Evolutionary conservation across 2,888 invertebrate species (phyloP).

Genomic region (Leptopilina syphax): DNA sequence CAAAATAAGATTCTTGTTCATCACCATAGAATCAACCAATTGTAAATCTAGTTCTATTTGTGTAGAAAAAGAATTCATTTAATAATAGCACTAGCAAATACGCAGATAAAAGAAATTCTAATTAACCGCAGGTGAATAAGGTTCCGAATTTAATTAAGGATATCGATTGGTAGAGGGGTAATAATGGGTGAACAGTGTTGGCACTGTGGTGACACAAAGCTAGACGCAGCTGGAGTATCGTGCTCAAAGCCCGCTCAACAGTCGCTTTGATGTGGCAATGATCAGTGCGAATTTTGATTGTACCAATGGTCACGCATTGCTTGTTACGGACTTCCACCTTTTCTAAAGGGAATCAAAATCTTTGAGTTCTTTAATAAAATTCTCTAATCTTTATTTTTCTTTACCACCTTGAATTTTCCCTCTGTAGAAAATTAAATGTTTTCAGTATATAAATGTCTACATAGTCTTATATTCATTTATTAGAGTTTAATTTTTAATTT

Average conservation of each 20-base stretch:
- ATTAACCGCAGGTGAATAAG: slow-evolving; percentile 76
- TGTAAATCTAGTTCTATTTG: not conserved
- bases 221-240: slow-evolving; percentile 72
- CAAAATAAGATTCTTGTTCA: too few species aligned
- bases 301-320: slow-evolving; percentile 63
- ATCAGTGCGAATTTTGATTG: slow-evolving; percentile 73
- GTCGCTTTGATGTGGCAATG: slow-evolving; percentile 75
- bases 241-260: slow-evolving; percentile 74
- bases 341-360: slow-evolving; percentile 60
- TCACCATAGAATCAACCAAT: too few species aligned
- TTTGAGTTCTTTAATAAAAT: slow-evolving; percentile 56
- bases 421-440: too few species aligned
- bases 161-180: slow-evolving; percentile 75
- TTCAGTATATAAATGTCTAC: too few species aligned
- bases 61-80: slow-evolving; percentile 62
- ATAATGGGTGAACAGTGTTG: slow-evolving; percentile 75
- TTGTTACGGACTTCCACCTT: slow-evolving; percentile 63
- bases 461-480: too few species aligned
- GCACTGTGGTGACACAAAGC: slow-evolving; percentile 75
- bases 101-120: slow-evolving; percentile 70
- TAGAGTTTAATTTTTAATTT: too few species aligned
- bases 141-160: slow-evolving; percentile 77
- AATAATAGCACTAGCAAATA: slow-evolving; percentile 60
- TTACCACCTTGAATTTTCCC: not conserved
- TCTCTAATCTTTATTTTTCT: not conserved